Evolutionary conservation across 2,797 vertebrate genomes (phyloP).

Genomic region (Orestias chungarensis): DNA sequence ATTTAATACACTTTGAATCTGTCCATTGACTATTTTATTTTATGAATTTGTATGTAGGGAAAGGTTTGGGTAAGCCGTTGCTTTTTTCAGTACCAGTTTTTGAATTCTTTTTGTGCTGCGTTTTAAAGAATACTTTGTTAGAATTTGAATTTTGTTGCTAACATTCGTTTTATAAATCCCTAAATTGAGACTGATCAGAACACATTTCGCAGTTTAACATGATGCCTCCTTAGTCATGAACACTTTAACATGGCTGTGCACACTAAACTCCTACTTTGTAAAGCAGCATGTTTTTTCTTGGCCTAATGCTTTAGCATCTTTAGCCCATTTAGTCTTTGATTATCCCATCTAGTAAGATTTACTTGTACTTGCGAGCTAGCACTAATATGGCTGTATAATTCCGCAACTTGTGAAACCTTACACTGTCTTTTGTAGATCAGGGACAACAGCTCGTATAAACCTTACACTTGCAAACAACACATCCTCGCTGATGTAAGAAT

Average conservation of each 20-base stretch:
- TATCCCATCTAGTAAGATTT: neutral
- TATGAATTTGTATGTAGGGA: no score
- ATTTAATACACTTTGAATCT: neutral
- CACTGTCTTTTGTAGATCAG: neutral
- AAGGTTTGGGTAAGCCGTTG: no score
- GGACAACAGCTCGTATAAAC: neutral
- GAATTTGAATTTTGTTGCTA: no score
- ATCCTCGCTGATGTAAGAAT: neutral
- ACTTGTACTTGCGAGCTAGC: neutral
- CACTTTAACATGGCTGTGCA: neutral
- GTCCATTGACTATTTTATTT: no score
- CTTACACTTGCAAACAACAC: neutral
- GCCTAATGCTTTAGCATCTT: neutral
- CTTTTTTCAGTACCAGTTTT: no score
- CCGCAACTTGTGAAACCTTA: neutral
- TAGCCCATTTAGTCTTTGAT: neutral
- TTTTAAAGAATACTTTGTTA: no score
- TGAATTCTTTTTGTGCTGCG: no score
- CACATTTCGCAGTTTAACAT: no score
- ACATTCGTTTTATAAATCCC: no score
- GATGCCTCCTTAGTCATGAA: no score
- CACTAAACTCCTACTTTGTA: neutral
- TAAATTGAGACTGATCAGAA: no score
- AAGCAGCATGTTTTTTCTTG: neutral
- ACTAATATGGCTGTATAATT: neutral